Conservation (phyloP, 1,140 invertebrate species). For the Globodera rostochiensis region DNA sequence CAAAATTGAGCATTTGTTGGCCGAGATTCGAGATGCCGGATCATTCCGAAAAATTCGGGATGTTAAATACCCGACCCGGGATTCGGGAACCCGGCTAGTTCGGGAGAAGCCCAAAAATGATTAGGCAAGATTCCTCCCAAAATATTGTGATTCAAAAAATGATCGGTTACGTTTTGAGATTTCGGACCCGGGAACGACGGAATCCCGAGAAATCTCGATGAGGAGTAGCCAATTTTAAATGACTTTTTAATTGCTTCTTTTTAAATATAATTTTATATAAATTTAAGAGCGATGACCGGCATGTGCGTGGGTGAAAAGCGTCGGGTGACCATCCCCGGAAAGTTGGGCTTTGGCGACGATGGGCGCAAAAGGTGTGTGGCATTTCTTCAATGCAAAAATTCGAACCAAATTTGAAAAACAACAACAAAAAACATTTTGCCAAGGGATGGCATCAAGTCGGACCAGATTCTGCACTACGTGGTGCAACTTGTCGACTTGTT, state of each 20-base stretch:
- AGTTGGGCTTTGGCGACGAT: slow-evolving; percentile 56
- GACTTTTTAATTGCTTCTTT: not conserved
- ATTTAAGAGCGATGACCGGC: slow-evolving; percentile 40
- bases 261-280: too few species aligned
- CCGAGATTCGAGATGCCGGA: too few species aligned
- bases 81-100: too few species aligned
- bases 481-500: slow-evolving; percentile 64
- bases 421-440: slow-evolving; percentile 1
- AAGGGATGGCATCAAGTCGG: slow-evolving; percentile 58
- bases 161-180: too few species aligned
- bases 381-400: slow-evolving; percentile 10
- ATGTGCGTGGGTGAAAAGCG: slow-evolving; percentile 65
- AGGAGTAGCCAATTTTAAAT: not conserved
- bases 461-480: slow-evolving; percentile 63
- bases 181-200: too few species aligned
- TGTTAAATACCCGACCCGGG: too few species aligned
- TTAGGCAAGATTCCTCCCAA: too few species aligned
- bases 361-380: slow-evolving; percentile 59
- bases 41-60: too few species aligned
- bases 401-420: not conserved
- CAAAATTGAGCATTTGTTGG: too few species aligned
- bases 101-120: too few species aligned
- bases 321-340: slow-evolving; percentile 61
- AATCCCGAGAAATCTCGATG: too few species aligned
- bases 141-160: too few species aligned